phyloP scores from a whole-genome alignment of 2,113 vertebrate species.

The Pipra filicauda region DNA sequence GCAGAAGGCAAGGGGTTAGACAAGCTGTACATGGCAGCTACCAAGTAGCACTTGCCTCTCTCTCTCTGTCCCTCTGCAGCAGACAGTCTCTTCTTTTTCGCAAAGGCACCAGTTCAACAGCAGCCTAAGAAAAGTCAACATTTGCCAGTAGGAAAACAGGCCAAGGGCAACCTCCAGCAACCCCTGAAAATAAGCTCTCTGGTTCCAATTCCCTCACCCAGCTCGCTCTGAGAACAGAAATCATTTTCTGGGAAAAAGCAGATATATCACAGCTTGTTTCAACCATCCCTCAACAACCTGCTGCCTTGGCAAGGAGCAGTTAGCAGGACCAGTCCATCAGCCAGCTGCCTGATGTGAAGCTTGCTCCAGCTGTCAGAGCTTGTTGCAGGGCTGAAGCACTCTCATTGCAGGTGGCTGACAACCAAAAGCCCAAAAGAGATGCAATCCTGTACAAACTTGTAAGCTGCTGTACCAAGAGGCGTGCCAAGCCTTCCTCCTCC shows the following conservation, averaged over 20 bases:
- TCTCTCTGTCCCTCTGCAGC: background rate
- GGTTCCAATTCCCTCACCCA: background rate
- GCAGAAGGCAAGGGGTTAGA: background rate
- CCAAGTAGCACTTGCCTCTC: background rate
- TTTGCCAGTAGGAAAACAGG: background rate
- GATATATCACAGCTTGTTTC: background rate
- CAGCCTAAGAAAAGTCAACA: background rate
- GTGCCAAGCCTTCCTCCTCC: background rate
- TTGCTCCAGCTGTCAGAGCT: background rate
- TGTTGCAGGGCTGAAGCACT: background rate
- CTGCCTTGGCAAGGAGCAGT: background rate
- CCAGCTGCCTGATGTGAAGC: background rate
- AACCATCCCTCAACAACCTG: background rate
- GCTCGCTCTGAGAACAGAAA: background rate
- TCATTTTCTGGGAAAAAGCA: background rate
- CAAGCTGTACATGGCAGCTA: background rate
- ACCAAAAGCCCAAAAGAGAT: background rate
- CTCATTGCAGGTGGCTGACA: background rate
- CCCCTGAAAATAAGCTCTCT: background rate
- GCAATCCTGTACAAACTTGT: background rate
- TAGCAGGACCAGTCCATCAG: background rate
- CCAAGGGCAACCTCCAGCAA: background rate
- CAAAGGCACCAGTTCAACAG: background rate
- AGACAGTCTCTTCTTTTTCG: background rate
- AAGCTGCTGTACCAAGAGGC: accelerated